These are phyloP conservation scores for Anodontia alba DNA, from an alignment of 2,888 invertebrate genomes.

Conservation along the genomic window DNA sequence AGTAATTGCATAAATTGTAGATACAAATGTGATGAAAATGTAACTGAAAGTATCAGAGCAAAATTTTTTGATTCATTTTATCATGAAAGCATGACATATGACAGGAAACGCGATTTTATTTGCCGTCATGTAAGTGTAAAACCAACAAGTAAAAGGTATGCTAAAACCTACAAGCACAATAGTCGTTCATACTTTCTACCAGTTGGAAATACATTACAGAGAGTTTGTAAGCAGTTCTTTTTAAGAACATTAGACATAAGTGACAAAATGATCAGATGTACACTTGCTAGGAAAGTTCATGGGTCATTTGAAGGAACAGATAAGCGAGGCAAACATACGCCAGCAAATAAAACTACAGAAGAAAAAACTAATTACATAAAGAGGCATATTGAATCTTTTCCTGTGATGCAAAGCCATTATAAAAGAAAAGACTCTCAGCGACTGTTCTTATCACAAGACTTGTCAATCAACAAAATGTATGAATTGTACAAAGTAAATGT, in stretches of 20 bases:
- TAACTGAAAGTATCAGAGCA: neutral
- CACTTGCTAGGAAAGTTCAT: slow-evolving; percentile 29
- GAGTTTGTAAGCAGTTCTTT: slow-evolving; percentile 46
- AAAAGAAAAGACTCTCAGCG: slow-evolving; percentile 8
- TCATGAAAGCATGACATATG: neutral
- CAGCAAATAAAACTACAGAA: slow-evolving; percentile 40
- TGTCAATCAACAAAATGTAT: slow-evolving; percentile 27
- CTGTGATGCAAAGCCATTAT: slow-evolving; percentile 22
- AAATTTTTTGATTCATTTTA: neutral
- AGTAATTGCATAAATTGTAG: neutral
- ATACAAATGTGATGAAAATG: neutral
- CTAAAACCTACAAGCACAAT: neutral
- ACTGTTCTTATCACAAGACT: slow-evolving; percentile 14
- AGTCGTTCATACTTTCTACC: slow-evolving; percentile 29
- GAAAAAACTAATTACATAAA: slow-evolving; percentile 9
- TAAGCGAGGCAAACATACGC: slow-evolving; percentile 33
- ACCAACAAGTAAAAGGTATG: neutral
- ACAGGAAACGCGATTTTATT: neutral
- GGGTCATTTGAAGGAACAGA: slow-evolving; percentile 38
- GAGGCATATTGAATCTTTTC: slow-evolving; percentile 32
- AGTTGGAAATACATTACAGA: slow-evolving; percentile 3
- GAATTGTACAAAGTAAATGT: neutral
- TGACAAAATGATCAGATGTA: slow-evolving; percentile 32
- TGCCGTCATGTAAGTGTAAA: neutral
- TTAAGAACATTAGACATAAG: slow-evolving; percentile 33